Percentiles rank a stretch among this genome's conserved stretches.
phyloP scores from a whole-genome alignment of 2,797 vertebrate species.

The Lycodopsis pacificus region DNA sequence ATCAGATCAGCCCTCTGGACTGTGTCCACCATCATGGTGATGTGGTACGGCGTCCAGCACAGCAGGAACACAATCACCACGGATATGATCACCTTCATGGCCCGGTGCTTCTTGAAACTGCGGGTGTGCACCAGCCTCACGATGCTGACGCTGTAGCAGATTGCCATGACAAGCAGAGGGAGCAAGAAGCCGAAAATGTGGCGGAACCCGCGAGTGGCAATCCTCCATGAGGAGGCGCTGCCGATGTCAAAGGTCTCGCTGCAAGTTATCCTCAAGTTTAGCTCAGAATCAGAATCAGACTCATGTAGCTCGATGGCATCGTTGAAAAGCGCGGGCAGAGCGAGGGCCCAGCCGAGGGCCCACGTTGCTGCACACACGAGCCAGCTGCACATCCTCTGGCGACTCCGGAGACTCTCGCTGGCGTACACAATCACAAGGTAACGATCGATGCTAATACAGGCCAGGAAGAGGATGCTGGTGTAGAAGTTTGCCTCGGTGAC shows the following conservation, averaged over 20 bases:
- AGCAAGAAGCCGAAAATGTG: constrained; percentile 83
- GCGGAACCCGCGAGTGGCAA: constrained; percentile 59
- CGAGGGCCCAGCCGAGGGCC: constrained; percentile 68
- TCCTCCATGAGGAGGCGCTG: constrained; percentile 59
- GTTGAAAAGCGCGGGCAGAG: constrained; percentile 78
- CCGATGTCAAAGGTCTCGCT: constrained; percentile 53
- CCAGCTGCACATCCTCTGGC: constrained; percentile 62
- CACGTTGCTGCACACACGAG: constrained; percentile 72
- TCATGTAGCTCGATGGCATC: rapidly evolving
- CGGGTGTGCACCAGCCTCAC: constrained; percentile 73
- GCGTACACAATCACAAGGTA: constrained; percentile 82
- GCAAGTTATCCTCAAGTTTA: constrained; percentile 17
- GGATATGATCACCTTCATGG: constrained; percentile 83
- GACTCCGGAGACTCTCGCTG: constrained; percentile 39
- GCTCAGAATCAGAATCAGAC: too few relatives aligned
- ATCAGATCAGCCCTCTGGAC: constrained; percentile 64
- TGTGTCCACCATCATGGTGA: constrained; percentile 73
- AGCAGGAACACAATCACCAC: constrained; percentile 83
- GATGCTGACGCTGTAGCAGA: constrained; percentile 81
- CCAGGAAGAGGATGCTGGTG: constrained; percentile 86
- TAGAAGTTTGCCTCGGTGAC: constrained; percentile 82
- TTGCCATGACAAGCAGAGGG: constrained; percentile 79
- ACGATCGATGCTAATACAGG: constrained; percentile 86
- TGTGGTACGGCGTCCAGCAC: constrained; percentile 83
- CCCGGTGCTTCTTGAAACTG: constrained; percentile 83